A percentile compares a stretch with the other conserved stretches of the same genome.
phyloP scores from a whole-genome alignment of 2,797 vertebrate species.

The Pagetopsis macropterus region DNA sequence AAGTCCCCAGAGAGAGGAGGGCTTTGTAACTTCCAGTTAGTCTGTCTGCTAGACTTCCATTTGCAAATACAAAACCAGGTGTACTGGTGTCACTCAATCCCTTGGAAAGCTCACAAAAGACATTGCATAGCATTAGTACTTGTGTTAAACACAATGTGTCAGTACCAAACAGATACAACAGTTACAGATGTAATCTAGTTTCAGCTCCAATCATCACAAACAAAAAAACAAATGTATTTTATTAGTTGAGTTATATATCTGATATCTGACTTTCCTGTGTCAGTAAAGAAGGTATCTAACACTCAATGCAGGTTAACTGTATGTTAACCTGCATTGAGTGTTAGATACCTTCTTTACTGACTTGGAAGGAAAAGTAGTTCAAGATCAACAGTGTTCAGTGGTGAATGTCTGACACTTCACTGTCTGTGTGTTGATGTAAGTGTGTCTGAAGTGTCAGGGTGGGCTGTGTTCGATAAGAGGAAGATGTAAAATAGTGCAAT shows the following conservation, averaged over 20 bases:
- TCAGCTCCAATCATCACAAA: neutral
- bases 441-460: neutral
- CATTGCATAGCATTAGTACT: neutral
- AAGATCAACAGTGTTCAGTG: neutral
- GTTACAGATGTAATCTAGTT: neutral
- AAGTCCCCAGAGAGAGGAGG: slow-evolving; percentile 2
- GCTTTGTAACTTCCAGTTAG: slow-evolving; percentile 22
- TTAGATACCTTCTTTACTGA: slow-evolving; percentile 7
- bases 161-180: neutral
- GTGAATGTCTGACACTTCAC: neutral
- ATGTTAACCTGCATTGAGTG: neutral
- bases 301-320: no score
- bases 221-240: neutral
- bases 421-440: no score
- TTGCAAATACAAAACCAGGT: neutral
- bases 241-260: neutral
- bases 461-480: slow-evolving; percentile 1
- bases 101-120: neutral
- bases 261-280: no score
- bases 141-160: neutral
- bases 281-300: no score
- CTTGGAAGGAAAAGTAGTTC: neutral
- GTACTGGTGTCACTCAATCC: neutral
- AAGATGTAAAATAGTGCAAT: neutral
- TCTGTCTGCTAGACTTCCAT: neutral